These are phyloP conservation scores for Parapristionchus giblindavisi DNA, from an alignment of 2,888 invertebrate species.

Conservation along the genomic window DNA sequence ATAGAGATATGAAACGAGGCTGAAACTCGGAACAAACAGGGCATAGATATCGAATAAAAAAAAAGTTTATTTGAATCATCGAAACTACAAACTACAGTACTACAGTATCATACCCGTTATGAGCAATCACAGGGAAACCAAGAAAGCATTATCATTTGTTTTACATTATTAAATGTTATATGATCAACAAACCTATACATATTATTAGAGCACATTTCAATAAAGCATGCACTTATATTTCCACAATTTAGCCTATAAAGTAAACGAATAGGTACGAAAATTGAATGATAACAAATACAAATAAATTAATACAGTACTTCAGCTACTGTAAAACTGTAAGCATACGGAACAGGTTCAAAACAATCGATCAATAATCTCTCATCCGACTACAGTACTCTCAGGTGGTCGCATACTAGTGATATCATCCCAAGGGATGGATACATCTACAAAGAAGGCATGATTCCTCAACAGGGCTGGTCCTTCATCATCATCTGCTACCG, in stretches of 20 bases:
- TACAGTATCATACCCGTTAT: no score
- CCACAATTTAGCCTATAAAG: no score
- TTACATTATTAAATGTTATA: no score
- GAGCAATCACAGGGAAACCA: no score
- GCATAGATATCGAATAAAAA: no score
- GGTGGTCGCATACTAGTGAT: conserved; percentile 3
- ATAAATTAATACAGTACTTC: conserved; percentile 2
- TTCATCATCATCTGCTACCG: neutral
- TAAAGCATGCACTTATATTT: no score
- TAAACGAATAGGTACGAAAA: no score
- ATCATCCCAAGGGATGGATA: conserved; percentile 16
- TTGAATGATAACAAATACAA: neutral
- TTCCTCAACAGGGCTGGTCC: neutral
- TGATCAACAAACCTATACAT: no score
- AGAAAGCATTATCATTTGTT: no score
- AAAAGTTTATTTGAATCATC: no score
- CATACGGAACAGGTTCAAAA: conserved; percentile 7
- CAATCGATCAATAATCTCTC: neutral
- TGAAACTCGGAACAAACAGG: conserved; percentile 2
- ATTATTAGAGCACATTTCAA: no score
- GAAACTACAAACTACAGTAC: no score
- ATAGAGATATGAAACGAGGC: conserved; percentile 8
- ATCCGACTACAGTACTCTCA: conserved; percentile 19
- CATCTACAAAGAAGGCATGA: conserved; percentile 4
- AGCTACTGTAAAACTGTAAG: conserved; percentile 4